Evolutionary conservation across 1,140 invertebrate genomes (phyloP), one percentile per base, ranked within the genome.

Genomic region (Halesus radiatus): DNA sequence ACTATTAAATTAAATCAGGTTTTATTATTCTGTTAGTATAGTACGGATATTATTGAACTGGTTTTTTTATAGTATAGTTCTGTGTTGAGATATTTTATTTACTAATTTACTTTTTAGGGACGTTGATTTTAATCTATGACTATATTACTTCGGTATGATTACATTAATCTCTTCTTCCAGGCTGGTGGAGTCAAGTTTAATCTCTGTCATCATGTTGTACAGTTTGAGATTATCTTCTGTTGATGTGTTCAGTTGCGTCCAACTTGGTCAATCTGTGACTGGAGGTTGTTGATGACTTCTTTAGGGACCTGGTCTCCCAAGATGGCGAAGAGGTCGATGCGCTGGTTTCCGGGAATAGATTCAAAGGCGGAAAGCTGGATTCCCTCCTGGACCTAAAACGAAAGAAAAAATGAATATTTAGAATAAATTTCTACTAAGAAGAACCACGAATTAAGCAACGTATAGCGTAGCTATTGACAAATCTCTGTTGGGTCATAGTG

Each of bases 241-340:
- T 15, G 37, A 16, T 66, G n/a, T 29, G n/a, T 16, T 87, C 87
- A 94, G 84, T 93, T 92, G 78, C 90, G 91, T 75, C 95, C 95
- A 81, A 96, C 93, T 87, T 94, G 92, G 86, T 96, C 95, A 77
- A 96, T 94, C 88, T 96, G 95, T 37, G 91, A 87, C 84, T 96
- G 95, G 15, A 96, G 91, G 87, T 96, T 96, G 89, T 94, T 95
- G 84, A 96, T 95, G n/a, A 96, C 95, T 88, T 96, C 95, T 18
- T 93, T 92, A 22, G 95, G 95, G 23, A 96, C 93, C 85, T 95
- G 94, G 81, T 95, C 94, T 6, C 94, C 94, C 20, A 96, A 89
- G 81, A 96, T 95, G 85, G 95, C 93, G 85, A 93, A 94, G 0
- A 96, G 90, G 87, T 96, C 94, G 86, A 96, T 94, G 84, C 92